phyloP scores from a whole-genome alignment of 1,140 invertebrate genomes.

The Ooceraea biroi region DNA sequence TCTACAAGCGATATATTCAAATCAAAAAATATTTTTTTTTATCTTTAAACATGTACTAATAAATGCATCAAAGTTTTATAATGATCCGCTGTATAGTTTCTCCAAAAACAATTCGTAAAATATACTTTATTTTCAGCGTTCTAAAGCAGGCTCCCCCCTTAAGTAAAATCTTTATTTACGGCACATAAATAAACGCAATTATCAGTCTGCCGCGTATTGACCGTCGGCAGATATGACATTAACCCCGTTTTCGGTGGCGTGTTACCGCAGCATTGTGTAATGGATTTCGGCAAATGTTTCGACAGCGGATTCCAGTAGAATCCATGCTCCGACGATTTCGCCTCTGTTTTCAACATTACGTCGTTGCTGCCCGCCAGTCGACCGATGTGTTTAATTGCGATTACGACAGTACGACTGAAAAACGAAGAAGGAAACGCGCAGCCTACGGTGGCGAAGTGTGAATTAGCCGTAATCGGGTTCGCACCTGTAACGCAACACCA shows the following conservation, averaged over 20 bases:
- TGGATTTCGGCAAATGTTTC: conserved; percentile 39
- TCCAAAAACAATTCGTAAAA: too few species aligned
- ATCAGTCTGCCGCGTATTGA: background rate
- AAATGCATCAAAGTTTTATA: too few species aligned
- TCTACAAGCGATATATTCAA: too few species aligned
- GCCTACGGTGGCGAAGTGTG: conserved; percentile 1
- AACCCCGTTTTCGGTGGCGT: conserved; percentile 41
- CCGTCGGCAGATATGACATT: conserved; percentile 29
- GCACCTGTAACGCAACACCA: background rate
- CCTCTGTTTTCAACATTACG: conserved; percentile 30
- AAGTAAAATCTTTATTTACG: conserved; percentile 1
- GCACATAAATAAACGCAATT: conserved; percentile 16
- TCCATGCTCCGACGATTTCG: conserved; percentile 41
- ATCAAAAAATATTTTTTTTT: too few species aligned
- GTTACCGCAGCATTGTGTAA: conserved; percentile 44
- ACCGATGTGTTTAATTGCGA: conserved; percentile 17
- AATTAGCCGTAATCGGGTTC: conserved; percentile 41
- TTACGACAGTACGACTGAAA: conserved; percentile 25
- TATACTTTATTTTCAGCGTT: too few species aligned
- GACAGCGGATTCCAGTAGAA: conserved; percentile 16
- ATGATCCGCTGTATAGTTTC: too few species aligned
- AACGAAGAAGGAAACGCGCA: background rate
- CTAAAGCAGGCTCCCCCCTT: too few species aligned
- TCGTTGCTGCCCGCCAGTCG: conserved; percentile 20
- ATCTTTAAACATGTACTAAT: too few species aligned